These are phyloP conservation scores for Apotomis betuletana DNA, from an alignment of 2,888 invertebrate species.

Conservation along the genomic window DNA sequence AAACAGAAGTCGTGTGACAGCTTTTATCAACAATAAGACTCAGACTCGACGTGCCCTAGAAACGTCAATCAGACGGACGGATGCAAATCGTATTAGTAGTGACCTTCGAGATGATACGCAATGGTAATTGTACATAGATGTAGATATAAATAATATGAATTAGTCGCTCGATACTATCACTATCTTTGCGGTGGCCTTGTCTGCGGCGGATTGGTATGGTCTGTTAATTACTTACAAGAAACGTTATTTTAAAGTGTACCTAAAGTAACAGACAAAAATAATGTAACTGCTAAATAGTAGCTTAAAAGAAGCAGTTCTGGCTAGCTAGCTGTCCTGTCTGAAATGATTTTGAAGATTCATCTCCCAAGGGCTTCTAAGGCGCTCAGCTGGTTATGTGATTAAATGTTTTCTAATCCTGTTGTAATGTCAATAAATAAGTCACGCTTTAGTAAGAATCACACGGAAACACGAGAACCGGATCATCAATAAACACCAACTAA, in stretches of 20 bases:
- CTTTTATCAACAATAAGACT: conserved; percentile 57
- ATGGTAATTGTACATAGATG: conserved; percentile 53
- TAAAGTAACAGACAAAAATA: neutral
- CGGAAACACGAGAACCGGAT: neutral
- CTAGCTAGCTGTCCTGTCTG: too few relatives aligned
- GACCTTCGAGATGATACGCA: conserved; percentile 64
- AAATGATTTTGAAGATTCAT: too few relatives aligned
- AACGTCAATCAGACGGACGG: conserved; percentile 59
- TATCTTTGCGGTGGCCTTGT: conserved; percentile 18
- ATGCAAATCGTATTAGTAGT: conserved; percentile 49
- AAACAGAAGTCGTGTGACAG: conserved; percentile 52
- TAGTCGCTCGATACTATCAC: conserved; percentile 33
- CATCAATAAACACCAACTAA: neutral
- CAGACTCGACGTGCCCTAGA: conserved; percentile 58
- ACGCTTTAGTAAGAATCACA: neutral
- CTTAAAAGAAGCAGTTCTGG: too few relatives aligned
- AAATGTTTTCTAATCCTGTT: neutral
- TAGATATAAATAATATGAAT: conserved; percentile 46
- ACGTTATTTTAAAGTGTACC: neutral
- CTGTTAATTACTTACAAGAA: conserved; percentile 19
- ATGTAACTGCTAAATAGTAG: too few relatives aligned
- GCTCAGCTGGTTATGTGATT: too few relatives aligned
- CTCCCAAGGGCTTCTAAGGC: too few relatives aligned
- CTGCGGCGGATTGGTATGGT: conserved; percentile 14
- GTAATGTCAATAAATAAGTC: neutral